Evolutionary conservation across 2,113 vertebrate species (phyloP).

Genomic region (Cathartes aura): DNA sequence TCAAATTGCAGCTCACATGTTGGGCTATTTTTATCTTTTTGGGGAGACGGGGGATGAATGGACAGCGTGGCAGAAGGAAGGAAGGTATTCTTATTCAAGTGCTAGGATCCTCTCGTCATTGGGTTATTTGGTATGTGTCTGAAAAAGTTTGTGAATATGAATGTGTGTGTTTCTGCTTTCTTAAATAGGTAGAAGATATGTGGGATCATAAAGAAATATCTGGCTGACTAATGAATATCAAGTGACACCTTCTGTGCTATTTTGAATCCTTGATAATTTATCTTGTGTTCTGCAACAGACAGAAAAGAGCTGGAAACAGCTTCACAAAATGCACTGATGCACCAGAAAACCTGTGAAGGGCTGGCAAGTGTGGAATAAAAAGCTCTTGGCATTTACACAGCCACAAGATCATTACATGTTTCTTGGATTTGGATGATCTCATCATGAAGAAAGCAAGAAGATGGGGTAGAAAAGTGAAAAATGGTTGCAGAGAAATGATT

Average conservation of each 20-base stretch:
- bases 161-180: neutral
- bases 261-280: slow-evolving; percentile 7
- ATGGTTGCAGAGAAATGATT: neutral
- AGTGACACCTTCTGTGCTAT: neutral
- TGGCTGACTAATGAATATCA: neutral
- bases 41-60: neutral
- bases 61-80: neutral
- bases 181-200: neutral
- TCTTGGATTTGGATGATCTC: neutral
- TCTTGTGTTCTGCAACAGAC: neutral
- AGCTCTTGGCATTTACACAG: neutral
- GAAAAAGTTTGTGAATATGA: neutral
- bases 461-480: neutral
- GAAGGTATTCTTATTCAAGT: neutral
- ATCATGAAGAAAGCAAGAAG: neutral
- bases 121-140: neutral
- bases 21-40: slow-evolving; percentile 46
- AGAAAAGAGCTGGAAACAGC: neutral
- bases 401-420: neutral
- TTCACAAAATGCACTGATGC: neutral
- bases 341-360: neutral
- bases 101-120: neutral
- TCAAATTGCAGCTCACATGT: slow-evolving; percentile 39
- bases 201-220: neutral
- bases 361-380: neutral